Percentiles rank a stretch among this genome's conserved stretches.
These are phyloP conservation scores for Cydia strobilella DNA, from an alignment of 1,140 invertebrate genomes.

Conservation along the genomic window DNA sequence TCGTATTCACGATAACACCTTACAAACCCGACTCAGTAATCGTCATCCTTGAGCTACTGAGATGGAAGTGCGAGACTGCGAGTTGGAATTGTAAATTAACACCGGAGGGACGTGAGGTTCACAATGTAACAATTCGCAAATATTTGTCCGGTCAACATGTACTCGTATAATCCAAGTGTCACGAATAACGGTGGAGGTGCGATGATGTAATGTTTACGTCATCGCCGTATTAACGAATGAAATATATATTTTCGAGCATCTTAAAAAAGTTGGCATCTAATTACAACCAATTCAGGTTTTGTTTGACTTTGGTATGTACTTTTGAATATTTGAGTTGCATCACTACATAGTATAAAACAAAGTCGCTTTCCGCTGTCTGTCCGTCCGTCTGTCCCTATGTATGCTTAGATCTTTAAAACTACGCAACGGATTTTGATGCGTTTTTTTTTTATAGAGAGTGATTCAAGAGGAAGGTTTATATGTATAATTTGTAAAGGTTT, in stretches of 20 bases:
- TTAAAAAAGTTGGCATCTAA: too few species aligned
- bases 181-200: constrained; percentile 6
- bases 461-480: too few species aligned
- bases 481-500: too few species aligned
- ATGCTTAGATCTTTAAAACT: too few species aligned
- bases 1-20: not conserved
- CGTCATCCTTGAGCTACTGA: not conserved
- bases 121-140: not conserved
- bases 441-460: too few species aligned
- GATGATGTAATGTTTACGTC: constrained; percentile 7
- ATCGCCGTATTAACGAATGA: constrained; percentile 1
- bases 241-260: not conserved
- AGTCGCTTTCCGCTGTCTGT: too few species aligned
- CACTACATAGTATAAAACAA: too few species aligned
- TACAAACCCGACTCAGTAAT: not conserved
- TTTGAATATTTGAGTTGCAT: too few species aligned
- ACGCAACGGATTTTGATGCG: too few species aligned
- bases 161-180: not conserved
- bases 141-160: not conserved
- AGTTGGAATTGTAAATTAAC: constrained; percentile 4
- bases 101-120: not conserved
- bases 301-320: too few species aligned
- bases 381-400: too few species aligned
- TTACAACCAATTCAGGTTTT: too few species aligned
- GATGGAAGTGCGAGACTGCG: not conserved